Evolutionary conservation across 2,797 vertebrate species (phyloP).

Genomic region (Spatula clypeata): DNA sequence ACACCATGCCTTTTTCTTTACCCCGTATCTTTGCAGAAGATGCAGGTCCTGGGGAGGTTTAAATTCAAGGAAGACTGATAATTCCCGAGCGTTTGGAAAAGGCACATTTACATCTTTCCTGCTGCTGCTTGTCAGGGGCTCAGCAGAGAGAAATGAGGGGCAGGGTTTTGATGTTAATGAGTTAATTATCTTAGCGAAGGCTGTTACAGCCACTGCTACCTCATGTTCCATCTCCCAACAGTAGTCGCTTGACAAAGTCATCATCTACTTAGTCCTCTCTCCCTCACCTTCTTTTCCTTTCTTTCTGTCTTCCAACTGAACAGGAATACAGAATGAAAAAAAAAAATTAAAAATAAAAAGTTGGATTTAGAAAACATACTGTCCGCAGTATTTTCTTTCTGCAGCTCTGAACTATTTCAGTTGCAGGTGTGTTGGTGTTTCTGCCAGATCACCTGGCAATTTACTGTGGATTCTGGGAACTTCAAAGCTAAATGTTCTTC

Average conservation of each 20-base stretch:
- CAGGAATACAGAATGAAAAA: not conserved
- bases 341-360: too few species aligned
- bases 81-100: not conserved
- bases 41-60: not conserved
- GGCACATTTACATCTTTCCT: not conserved
- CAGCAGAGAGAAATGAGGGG: not conserved
- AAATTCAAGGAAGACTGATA: not conserved
- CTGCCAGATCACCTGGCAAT: slow-evolving; percentile 67
- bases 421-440: slow-evolving; percentile 60
- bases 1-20: not conserved
- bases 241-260: not conserved
- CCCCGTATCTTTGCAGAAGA: not conserved
- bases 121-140: not conserved
- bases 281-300: not conserved
- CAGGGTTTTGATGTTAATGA: not conserved
- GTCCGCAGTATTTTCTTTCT: slow-evolving; percentile 1
- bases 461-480: slow-evolving; percentile 38
- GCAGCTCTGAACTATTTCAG: not conserved
- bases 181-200: not conserved
- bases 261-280: not conserved
- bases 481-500: slow-evolving; percentile 48
- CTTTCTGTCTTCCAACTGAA: not conserved
- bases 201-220: not conserved
- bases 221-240: not conserved
- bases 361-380: not conserved